These are phyloP conservation scores for Alethe diademata DNA, from an alignment of 2,113 vertebrate species.

Conservation along the genomic window DNA sequence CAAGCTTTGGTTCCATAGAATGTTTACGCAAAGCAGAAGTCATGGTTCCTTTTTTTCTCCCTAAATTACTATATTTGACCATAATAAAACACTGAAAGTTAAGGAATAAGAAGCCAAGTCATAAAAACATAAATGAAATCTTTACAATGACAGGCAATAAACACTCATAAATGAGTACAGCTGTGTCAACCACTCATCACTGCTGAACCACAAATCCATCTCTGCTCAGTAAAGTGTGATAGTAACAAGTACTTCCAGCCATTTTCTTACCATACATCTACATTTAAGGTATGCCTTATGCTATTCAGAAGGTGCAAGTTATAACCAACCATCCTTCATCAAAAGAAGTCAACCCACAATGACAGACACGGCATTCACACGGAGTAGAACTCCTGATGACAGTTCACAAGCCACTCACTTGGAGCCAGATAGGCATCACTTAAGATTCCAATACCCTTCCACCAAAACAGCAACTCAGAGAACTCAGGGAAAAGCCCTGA, in stretches of 20 bases:
- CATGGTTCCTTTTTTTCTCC: background rate
- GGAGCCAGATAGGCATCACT: background rate
- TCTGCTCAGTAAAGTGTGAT: rapidly evolving
- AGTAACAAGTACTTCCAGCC: background rate
- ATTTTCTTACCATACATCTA: background rate
- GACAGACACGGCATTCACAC: rapidly evolving
- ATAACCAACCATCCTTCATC: background rate
- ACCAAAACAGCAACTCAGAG: background rate
- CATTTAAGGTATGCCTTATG: background rate
- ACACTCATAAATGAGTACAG: background rate
- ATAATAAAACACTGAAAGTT: background rate
- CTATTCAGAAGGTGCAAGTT: background rate
- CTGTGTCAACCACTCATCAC: background rate
- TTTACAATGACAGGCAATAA: background rate
- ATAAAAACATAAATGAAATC: background rate
- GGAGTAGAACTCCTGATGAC: background rate
- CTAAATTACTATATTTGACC: background rate
- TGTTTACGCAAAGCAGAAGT: background rate
- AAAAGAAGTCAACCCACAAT: background rate
- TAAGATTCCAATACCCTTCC: background rate
- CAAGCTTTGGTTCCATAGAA: background rate
- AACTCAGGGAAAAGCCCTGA: background rate
- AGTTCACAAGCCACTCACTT: background rate
- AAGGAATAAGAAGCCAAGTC: background rate
- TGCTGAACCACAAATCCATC: background rate